phyloP scores from a whole-genome alignment of 2,797 vertebrate species.

The Pelochelys cantorii region DNA sequence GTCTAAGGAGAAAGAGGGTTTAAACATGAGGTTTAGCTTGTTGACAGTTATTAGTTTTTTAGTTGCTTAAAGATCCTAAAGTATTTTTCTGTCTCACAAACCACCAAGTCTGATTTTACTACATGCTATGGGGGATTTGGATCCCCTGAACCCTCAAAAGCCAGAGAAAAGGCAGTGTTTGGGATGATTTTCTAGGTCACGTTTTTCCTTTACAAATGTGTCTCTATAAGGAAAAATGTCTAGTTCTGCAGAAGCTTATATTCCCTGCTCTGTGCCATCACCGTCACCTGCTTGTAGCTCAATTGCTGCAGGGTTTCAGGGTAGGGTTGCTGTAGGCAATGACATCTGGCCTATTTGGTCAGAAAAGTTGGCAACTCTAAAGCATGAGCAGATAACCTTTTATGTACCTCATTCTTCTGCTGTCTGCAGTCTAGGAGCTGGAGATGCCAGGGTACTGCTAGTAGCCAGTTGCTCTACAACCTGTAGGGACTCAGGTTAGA shows the following conservation, averaged over 20 bases:
- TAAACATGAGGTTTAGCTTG: background rate
- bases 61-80: background rate
- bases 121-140: background rate
- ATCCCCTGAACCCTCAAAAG: background rate
- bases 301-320: background rate
- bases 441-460: background rate
- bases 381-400: background rate
- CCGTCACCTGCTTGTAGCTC: background rate
- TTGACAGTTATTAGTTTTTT: background rate
- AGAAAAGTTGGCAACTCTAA: too few relatives aligned
- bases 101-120: background rate
- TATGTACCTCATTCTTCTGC: background rate
- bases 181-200: background rate
- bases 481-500: background rate
- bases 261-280: background rate
- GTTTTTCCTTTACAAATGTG: background rate
- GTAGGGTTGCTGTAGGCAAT: too few relatives aligned
- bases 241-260: background rate
- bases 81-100: background rate
- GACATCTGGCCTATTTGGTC: too few relatives aligned
- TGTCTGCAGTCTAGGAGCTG: background rate
- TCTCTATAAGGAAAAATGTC: background rate
- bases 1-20: background rate
- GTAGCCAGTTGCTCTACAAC: background rate
- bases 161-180: background rate